Base-by-base conservation (phyloP, 2,113 vertebrate genomes). In the Plectropomus leopardus region DNA sequence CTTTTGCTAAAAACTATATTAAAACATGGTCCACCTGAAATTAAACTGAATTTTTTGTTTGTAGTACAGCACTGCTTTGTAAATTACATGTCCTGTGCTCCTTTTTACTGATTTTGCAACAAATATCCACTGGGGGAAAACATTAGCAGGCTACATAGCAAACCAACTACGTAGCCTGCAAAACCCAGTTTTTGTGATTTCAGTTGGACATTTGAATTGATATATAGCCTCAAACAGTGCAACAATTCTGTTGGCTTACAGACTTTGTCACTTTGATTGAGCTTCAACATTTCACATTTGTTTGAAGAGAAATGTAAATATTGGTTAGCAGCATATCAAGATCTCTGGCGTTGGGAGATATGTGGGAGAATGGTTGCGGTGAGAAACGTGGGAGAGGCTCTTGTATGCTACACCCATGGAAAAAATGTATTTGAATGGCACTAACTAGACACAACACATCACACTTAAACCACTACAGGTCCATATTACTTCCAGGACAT, bases 371-470 rank as follows among this genome's bases (percentile, higher is more conserved):
- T 7, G 36, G 36, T 40, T 40, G 36, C 36, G 8, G 11, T 40
- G 36, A 34, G 54, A 54, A 82, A 75, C 79, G 51, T n/a, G 30
- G 72, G 48, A 61, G 48, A 76, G 80, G 65, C 66, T 42, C 4
- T 28, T 2, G 13, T 17, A 26, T 1, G 19, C 58, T 32, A 51
- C 51, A 71, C 50, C 66, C 51, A 51, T 50, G 32, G 30, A 15
- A 17, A 8, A 61, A 40, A 63, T 72, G 13, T 60, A 26, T 34
- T 47, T 1, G 0, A 10, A 51, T 59, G 51, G 6, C 10, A 15
- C 2, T 7, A 53, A 24, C 24, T 32, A 26, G 42, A 9, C 45
- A 53, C 7, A 54, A 8, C 42, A 4, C 36, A 40, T 17, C 40
- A 32, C 44, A 28, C 14, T 42, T 21, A 58, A 19, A 11, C 17